These are phyloP conservation scores for Trachurus trachurus DNA, from an alignment of 2,797 vertebrate genomes.

Conservation along the genomic window DNA sequence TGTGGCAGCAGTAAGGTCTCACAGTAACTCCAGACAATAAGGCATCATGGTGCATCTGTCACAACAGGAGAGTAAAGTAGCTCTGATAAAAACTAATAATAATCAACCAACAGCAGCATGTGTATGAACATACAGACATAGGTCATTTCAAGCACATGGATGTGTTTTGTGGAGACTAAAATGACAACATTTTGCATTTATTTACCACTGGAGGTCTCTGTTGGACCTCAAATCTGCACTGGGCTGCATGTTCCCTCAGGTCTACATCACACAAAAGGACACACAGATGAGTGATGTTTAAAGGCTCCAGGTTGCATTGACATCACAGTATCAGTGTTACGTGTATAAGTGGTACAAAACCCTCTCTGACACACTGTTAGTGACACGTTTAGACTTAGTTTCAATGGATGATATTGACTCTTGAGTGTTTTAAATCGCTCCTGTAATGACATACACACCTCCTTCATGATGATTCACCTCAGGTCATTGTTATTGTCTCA, in stretches of 20 bases:
- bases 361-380: not conserved
- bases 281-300: constrained; percentile 5
- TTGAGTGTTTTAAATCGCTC: not conserved
- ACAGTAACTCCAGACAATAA: not conserved
- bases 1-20: not conserved
- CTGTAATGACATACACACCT: not conserved
- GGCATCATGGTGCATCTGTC: not conserved
- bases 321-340: not conserved
- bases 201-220: constrained; percentile 74
- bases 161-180: not conserved
- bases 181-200: not conserved
- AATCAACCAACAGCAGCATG: too few species aligned
- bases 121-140: too few species aligned
- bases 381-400: too few species aligned
- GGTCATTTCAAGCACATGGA: too few species aligned
- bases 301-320: not conserved
- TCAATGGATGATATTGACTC: not conserved
- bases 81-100: too few species aligned
- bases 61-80: not conserved
- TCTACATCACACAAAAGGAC: constrained; percentile 3
- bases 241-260: not conserved
- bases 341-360: not conserved
- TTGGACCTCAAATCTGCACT: constrained; percentile 41
- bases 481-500: not conserved
- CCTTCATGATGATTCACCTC: not conserved